Base-by-base conservation (phyloP, 2,797 vertebrate genomes). In the Neosalanx taihuensis region DNA sequence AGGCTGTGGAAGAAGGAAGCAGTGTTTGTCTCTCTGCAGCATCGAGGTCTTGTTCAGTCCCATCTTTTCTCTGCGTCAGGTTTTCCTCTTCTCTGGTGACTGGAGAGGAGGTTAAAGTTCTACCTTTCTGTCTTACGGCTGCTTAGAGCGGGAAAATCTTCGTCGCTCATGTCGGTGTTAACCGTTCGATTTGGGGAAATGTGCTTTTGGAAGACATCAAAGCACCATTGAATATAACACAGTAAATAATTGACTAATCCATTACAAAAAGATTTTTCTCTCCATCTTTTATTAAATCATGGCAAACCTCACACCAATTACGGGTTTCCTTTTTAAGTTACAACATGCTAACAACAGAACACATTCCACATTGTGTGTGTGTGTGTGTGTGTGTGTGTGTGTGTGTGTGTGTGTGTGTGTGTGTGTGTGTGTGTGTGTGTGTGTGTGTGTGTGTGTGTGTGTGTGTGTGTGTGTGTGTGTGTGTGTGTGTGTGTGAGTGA, bases 1-100 rank as follows among this genome's bases (percentile, higher is more conserved):
- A 87, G 83, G 77, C 76, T 3, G 41, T 46, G 41, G 41, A 56
- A 51, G 29, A 20, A 20, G 33, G 63, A 79, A 80, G 83, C 74
- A 23, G 75, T 88, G 84, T 89, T 85, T 83, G 78, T 79, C 81
- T 10, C 30, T 35, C n/a, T 10, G 26, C 26, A 59, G 26, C 29
- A 5, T 30, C 23, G 49, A 51, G 66, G 37, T 7, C 66, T 66
- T 49, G 37, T 49, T 66, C 37, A 18, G 29, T 10, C 5, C 5
- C 6, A 6, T 31, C 3, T 1, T 33, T 46, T 46, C 9, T 13
- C 41, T 2, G 41, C 41, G 41, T 46, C 41, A 46, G 41, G 41
- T 46, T 46, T 46, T 46, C 41, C 9, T 12, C 41, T 46, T 46
- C 41, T 46, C 41, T 46, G 10, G 41, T 46, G 41, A 46, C 41